Base-by-base conservation (phyloP, 2,797 vertebrate genomes). In the Chaunax sp. region DNA sequence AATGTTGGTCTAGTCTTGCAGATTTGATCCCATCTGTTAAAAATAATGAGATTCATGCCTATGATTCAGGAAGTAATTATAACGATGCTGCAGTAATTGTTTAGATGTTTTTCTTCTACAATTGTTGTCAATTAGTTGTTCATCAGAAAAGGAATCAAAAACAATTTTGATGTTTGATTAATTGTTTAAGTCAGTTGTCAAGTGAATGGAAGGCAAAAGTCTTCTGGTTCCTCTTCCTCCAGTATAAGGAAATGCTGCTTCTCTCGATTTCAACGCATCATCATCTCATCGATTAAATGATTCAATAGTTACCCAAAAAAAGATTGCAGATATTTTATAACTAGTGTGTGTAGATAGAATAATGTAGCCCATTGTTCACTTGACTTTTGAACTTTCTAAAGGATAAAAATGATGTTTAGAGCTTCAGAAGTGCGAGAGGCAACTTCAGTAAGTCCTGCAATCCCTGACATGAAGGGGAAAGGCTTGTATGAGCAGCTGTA, bases 401-500 rank as follows among this genome's bases (percentile, higher is more conserved):
- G 28, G 22, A 44, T 72, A 52, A 35, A 57, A 47, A 2, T 38
- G 28, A 19, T 13, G 43, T 54, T 69, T 41, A 28, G 18, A 37
- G 41, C 19, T 49, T n/a, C 6, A 30, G 26, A 57, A 46, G 14
- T 60, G n/a, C 50, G 22, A 16, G 9, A 26, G 8, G n/a, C 58
- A 46, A 33, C 23, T n/a, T 19, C 49, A 50, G n/a, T 59, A 45
- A 25, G 18, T 30, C 25, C 30, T 7, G 8, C 43, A 23, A 70
- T 38, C 37, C 44, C 50, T 19, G 37, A 41, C 45, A 53, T 25
- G 6, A 37, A 56, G 58, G 68, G 62, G 58, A 58, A 49, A 47
- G 44, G 13, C 55, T 40, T 11, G 22, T 28, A 37, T 45, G 20
- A 55, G 41, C 13, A 38, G 49, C 40, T 66, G 57, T 51, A 43